Conservation (phyloP, 2,888 invertebrate species). For the Nemapogon koenigi region DNA sequence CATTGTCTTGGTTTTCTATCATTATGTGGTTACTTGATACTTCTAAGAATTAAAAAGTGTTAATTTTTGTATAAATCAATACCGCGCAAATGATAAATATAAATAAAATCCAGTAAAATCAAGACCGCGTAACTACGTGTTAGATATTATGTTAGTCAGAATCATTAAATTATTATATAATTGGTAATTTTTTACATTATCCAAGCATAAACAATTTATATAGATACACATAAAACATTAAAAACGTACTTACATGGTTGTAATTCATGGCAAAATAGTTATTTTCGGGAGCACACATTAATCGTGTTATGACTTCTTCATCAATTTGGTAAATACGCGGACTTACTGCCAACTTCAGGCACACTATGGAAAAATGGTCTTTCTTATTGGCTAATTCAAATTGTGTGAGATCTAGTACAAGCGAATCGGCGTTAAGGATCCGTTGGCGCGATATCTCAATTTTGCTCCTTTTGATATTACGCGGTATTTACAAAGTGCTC, state of each 20-base stretch:
- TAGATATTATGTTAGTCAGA: not conserved
- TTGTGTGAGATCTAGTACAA: too few relatives aligned
- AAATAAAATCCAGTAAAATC: too few relatives aligned
- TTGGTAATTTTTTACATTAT: constrained; percentile 5
- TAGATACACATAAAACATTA: too few relatives aligned
- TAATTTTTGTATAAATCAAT: too few relatives aligned
- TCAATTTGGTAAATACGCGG: constrained; percentile 10
- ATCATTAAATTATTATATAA: constrained; percentile 3
- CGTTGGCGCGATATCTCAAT: constrained; percentile 9
- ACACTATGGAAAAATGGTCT: constrained; percentile 4
- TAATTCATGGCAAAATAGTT: constrained; percentile 9
- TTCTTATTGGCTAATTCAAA: constrained; percentile 11
- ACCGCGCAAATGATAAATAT: too few relatives aligned
- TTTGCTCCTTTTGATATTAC: constrained; percentile 13
- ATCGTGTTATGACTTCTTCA: not conserved
- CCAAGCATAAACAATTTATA: too few relatives aligned
- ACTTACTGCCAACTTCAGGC: constrained; percentile 13
- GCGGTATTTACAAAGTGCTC: too few relatives aligned
- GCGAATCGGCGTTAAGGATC: constrained; percentile 6
- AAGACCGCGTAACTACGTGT: too few relatives aligned
- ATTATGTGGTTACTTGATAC: not conserved
- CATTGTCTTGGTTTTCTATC: not conserved
- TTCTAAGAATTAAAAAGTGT: not conserved
- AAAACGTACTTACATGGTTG: constrained; percentile 5
- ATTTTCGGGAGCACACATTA: constrained; percentile 8